A percentile compares a stretch with the other conserved stretches of the same genome.
phyloP scores from a whole-genome alignment of 2,797 vertebrate species.

The Apodemus agrarius region DNA sequence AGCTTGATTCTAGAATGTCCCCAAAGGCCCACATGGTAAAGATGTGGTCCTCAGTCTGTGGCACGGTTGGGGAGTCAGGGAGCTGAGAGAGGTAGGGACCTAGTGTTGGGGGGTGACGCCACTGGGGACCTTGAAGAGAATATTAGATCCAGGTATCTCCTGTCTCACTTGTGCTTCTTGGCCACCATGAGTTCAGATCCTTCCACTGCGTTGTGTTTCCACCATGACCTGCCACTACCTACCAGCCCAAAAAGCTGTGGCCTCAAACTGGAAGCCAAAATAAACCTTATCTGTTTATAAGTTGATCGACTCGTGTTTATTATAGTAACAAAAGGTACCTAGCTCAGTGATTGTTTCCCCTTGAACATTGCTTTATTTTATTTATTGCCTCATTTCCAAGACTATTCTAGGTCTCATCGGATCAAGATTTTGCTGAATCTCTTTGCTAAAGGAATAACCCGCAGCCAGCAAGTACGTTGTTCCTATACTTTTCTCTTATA shows the following conservation, averaged over 20 bases:
- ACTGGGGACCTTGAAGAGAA: neutral
- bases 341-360: neutral
- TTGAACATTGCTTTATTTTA: neutral
- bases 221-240: too few species aligned
- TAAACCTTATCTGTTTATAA: neutral
- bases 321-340: neutral
- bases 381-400: neutral
- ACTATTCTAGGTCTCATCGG: neutral
- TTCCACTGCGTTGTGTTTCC: neutral
- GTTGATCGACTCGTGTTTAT: too few species aligned
- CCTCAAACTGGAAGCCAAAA: neutral
- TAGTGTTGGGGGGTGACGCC: neutral
- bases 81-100: neutral
- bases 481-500: neutral
- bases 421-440: neutral
- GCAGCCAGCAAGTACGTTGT: neutral
- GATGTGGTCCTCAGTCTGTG: too few species aligned
- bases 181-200: neutral
- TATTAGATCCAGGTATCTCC: neutral
- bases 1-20: neutral
- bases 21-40: neutral
- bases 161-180: neutral
- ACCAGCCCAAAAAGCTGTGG: neutral
- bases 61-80: neutral
- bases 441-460: neutral